Evolutionary conservation across 2,797 vertebrate species (phyloP).

Genomic region (Squalus acanthias): DNA sequence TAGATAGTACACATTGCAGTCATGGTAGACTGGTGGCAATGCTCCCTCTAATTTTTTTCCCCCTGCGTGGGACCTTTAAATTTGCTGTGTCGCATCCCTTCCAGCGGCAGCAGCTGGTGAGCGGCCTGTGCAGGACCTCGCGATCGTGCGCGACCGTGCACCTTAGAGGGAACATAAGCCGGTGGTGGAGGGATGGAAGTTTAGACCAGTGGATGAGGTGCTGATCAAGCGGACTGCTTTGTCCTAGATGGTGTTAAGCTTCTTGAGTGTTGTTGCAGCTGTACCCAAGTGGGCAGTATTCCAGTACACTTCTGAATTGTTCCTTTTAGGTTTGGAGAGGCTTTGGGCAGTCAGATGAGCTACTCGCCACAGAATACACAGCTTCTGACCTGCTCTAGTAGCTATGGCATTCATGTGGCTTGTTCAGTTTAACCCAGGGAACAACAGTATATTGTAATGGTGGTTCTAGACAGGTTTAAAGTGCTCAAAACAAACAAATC

Average conservation of each 20-base stretch:
- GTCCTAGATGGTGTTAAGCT: background rate
- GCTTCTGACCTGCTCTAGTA: background rate
- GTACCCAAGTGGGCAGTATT: background rate
- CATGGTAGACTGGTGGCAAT: too few species aligned
- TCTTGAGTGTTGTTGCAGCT: background rate
- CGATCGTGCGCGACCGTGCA: too few species aligned
- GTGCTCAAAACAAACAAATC: background rate
- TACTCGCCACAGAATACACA: background rate
- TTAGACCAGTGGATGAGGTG: background rate
- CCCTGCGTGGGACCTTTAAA: too few species aligned
- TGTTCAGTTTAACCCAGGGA: background rate
- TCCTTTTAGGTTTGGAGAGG: background rate
- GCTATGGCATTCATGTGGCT: background rate
- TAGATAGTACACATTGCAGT: background rate
- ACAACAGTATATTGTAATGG: background rate
- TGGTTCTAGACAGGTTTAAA: background rate
- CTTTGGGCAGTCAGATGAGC: background rate
- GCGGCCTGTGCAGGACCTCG: too few species aligned
- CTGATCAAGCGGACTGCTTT: background rate
- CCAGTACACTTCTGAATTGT: background rate
- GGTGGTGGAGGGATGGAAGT: background rate
- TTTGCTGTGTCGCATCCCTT: too few species aligned
- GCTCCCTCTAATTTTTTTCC: too few species aligned
- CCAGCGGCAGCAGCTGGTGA: too few species aligned
- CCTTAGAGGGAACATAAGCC: background rate